phyloP scores from a whole-genome alignment of 2,888 invertebrate genomes.

The Athrips mouffetella region DNA sequence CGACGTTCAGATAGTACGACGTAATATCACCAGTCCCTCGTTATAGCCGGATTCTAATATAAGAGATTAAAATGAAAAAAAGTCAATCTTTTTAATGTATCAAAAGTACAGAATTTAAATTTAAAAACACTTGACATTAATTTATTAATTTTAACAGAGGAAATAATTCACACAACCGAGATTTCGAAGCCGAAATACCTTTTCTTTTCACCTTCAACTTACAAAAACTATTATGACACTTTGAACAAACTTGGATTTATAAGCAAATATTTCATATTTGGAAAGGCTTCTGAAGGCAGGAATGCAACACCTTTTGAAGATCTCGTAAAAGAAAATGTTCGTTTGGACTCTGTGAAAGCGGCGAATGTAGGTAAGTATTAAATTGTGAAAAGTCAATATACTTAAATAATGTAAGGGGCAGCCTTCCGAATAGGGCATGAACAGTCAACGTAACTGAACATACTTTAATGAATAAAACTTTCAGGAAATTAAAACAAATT shows the following conservation, averaged over 20 bases:
- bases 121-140: neutral
- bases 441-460: too few species aligned
- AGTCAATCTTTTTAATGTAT: too few species aligned
- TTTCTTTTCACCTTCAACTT: conserved; percentile 46
- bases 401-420: too few species aligned
- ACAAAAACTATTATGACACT: conserved; percentile 34
- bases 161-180: conserved; percentile 45
- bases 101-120: too few species aligned
- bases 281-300: conserved; percentile 20
- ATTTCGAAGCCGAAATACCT: conserved; percentile 55
- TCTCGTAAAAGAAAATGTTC: conserved; percentile 28
- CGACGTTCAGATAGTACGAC: too few species aligned
- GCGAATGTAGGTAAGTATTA: neutral
- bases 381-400: neutral
- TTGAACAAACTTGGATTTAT: conserved; percentile 33
- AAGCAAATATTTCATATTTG: conserved; percentile 37
- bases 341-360: conserved; percentile 23
- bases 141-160: conserved; percentile 36
- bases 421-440: too few species aligned
- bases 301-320: conserved; percentile 33
- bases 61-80: neutral
- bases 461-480: too few species aligned
- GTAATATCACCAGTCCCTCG: neutral
- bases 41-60: neutral
- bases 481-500: too few species aligned